A percentile compares a stretch with the other conserved stretches of the same genome.
phyloP scores from a whole-genome alignment of 2,888 invertebrate species.

The Osmoderma eremita region DNA sequence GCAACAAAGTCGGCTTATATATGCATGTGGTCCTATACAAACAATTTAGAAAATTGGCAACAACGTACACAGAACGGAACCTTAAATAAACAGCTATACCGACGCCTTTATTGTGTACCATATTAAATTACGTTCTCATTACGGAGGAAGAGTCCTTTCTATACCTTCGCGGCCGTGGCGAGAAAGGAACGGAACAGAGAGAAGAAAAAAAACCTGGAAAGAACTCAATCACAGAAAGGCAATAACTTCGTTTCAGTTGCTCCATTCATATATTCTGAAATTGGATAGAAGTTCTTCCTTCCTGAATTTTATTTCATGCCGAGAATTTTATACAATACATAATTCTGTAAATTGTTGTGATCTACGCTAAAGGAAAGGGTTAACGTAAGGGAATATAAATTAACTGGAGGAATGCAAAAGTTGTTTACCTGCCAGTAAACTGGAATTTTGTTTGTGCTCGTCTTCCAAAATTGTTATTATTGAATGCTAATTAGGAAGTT shows the following conservation, averaged over 20 bases:
- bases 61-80: conserved; percentile 14
- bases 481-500: too few relatives aligned
- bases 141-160: conserved; percentile 18
- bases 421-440: too few relatives aligned
- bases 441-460: too few relatives aligned
- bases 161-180: not conserved
- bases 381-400: too few relatives aligned
- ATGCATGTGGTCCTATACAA: conserved; percentile 32
- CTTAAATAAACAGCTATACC: conserved; percentile 32
- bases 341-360: too few relatives aligned
- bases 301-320: not conserved
- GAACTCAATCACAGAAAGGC: conserved; percentile 25
- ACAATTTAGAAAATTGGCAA: conserved; percentile 37
- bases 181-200: conserved; percentile 1
- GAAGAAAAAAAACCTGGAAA: not conserved
- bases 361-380: too few relatives aligned
- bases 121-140: conserved; percentile 38
- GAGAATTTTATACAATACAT: not conserved
- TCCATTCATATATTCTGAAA: conserved; percentile 13
- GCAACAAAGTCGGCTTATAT: too few relatives aligned
- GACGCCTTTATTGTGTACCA: conserved; percentile 28
- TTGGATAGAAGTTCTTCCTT: conserved; percentile 1
- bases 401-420: too few relatives aligned
- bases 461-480: too few relatives aligned
- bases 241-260: conserved; percentile 20